A percentile compares a stretch with the other conserved stretches of the same genome.
phyloP scores from a whole-genome alignment of 2,888 invertebrate species.

The Sphecodes monilicornis region DNA sequence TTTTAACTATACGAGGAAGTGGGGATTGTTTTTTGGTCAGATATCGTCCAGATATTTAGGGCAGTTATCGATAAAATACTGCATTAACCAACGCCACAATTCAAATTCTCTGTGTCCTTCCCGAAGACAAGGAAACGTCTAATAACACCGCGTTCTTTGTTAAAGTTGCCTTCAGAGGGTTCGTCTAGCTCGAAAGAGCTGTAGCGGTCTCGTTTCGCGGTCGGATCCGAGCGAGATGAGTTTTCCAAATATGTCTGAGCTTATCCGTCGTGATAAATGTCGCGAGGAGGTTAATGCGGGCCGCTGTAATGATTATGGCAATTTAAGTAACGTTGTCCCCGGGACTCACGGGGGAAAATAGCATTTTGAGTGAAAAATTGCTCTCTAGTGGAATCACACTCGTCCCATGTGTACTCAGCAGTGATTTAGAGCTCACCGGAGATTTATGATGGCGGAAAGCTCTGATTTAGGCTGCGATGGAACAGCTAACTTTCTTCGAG shows the following conservation, averaged over 20 bases:
- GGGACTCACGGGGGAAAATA: neutral
- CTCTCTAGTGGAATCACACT: neutral
- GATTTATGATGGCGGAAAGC: neutral
- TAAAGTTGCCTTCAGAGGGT: constrained; percentile 14
- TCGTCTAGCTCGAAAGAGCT: neutral
- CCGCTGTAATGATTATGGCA: neutral
- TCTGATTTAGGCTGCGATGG: neutral
- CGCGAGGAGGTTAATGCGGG: neutral
- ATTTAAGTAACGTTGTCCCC: neutral
- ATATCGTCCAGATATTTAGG: no score
- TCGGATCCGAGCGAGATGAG: neutral
- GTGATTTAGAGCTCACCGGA: neutral
- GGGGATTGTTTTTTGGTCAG: no score
- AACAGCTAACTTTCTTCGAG: neutral
- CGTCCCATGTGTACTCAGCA: neutral
- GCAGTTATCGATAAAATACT: no score
- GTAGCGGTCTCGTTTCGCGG: neutral
- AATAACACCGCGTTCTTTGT: neutral
- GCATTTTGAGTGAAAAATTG: neutral
- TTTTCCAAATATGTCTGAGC: neutral
- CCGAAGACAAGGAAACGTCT: no score
- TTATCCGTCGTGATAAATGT: constrained; percentile 11
- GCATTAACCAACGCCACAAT: neutral
- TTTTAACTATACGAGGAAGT: no score
- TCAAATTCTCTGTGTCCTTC: neutral